Percentiles rank a stretch among this genome's conserved stretches.
These are phyloP conservation scores for Melanaphis sacchari DNA, from an alignment of 1,140 invertebrate genomes.

Conservation along the genomic window DNA sequence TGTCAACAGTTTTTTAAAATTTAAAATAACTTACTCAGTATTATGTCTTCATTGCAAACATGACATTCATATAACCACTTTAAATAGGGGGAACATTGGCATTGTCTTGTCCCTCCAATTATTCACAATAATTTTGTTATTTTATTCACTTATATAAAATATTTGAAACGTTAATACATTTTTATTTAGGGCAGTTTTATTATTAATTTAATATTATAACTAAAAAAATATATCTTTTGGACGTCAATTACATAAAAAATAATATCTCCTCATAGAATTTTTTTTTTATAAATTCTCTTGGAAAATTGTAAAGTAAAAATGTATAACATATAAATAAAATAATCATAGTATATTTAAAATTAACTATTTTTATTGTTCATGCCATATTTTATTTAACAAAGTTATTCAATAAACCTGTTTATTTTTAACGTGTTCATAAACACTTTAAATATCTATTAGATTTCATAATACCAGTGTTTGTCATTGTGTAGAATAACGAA, in stretches of 20 bases:
- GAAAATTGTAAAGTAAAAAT: not conserved
- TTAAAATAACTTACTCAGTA: not conserved
- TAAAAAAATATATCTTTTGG: not conserved
- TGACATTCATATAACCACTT: not conserved
- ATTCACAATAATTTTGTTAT: too few species aligned
- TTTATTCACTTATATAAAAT: not conserved
- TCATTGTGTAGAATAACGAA: not conserved
- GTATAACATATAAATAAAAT: not conserved
- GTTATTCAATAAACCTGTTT: not conserved
- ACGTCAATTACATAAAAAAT: not conserved
- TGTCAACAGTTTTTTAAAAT: not conserved
- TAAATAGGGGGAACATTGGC: not conserved
- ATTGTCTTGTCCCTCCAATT: not conserved
- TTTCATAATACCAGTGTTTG: not conserved
- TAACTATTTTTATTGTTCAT: not conserved
- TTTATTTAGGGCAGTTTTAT: not conserved
- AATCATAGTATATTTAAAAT: not conserved
- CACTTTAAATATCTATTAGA: constrained; percentile 28
- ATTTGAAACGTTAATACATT: not conserved
- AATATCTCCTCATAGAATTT: not conserved
- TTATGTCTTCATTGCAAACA: not conserved
- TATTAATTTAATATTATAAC: not conserved
- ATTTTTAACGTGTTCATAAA: not conserved
- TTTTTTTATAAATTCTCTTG: not conserved
- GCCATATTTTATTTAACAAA: not conserved